These are phyloP conservation scores for Microctonus brassicae DNA, from an alignment of 2,888 invertebrate genomes.

Conservation along the genomic window DNA sequence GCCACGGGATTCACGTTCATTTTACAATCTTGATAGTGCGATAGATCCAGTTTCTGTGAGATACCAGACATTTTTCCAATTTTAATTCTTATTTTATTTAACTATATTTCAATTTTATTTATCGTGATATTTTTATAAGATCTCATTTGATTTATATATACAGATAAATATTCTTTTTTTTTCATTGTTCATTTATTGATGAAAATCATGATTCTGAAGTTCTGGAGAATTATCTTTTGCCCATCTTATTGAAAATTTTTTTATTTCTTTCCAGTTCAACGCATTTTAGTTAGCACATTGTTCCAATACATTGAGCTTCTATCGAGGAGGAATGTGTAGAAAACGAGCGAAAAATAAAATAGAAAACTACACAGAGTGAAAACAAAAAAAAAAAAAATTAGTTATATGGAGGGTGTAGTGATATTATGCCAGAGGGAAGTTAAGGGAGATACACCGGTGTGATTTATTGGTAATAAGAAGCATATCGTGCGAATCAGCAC, in stretches of 20 bases:
- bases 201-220: not conserved
- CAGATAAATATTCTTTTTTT: not conserved
- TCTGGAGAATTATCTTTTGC: not conserved
- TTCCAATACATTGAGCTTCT: not conserved
- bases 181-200: not conserved
- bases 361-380: no score
- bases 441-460: conserved; percentile 2
- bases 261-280: not conserved
- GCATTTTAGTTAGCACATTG: not conserved
- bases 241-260: conserved; percentile 2
- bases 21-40: not conserved
- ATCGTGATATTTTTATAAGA: not conserved
- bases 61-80: not conserved
- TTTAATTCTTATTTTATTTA: not conserved
- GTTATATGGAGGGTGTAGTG: not conserved
- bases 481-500: not conserved
- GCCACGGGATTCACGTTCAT: not conserved
- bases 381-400: not conserved
- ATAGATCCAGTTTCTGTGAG: not conserved
- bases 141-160: not conserved
- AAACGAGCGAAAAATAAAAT: not conserved
- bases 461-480: not conserved
- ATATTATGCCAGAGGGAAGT: not conserved
- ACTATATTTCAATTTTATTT: not conserved
- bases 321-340: not conserved